phyloP scores from a whole-genome alignment of 2,888 invertebrate genomes.

The Arrhopalites spinosus region DNA sequence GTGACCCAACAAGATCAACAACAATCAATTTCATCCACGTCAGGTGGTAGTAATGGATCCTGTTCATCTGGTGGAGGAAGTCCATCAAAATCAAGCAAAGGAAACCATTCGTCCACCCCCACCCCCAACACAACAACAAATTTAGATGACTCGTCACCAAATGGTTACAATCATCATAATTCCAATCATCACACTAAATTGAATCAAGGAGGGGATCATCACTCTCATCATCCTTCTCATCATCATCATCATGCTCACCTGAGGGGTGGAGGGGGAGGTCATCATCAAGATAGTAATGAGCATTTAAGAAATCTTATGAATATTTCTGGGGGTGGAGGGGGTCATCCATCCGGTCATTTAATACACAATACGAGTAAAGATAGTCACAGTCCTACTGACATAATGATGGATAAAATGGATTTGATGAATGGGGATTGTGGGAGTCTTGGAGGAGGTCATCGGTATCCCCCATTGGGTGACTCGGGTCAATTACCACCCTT shows the following conservation, averaged over 20 bases:
- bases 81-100: slow-evolving; percentile 49
- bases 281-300: slow-evolving; percentile 29
- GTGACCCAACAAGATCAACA: slow-evolving; percentile 63
- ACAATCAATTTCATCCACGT: slow-evolving; percentile 56
- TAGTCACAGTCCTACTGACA: slow-evolving; percentile 40
- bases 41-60: slow-evolving; percentile 53
- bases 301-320: slow-evolving; percentile 41
- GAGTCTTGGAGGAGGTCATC: slow-evolving; percentile 42
- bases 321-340: slow-evolving; percentile 34
- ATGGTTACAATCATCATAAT: slow-evolving; percentile 42
- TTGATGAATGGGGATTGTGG: slow-evolving; percentile 48
- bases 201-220: slow-evolving; percentile 18
- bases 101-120: slow-evolving; percentile 44
- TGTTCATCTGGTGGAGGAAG: slow-evolving; percentile 56
- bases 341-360: slow-evolving; percentile 44
- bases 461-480: slow-evolving; percentile 35
- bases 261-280: slow-evolving; percentile 38
- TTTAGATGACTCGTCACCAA: slow-evolving; percentile 46
- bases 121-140: slow-evolving; percentile 50
- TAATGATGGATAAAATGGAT: slow-evolving; percentile 54
- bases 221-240: slow-evolving; percentile 43
- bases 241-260: slow-evolving; percentile 38
- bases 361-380: slow-evolving; percentile 40
- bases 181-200: slow-evolving; percentile 42
- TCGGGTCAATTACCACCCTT: slow-evolving; percentile 38